Conservation (phyloP, 2,113 vertebrate species). For the Motacilla alba region DNA sequence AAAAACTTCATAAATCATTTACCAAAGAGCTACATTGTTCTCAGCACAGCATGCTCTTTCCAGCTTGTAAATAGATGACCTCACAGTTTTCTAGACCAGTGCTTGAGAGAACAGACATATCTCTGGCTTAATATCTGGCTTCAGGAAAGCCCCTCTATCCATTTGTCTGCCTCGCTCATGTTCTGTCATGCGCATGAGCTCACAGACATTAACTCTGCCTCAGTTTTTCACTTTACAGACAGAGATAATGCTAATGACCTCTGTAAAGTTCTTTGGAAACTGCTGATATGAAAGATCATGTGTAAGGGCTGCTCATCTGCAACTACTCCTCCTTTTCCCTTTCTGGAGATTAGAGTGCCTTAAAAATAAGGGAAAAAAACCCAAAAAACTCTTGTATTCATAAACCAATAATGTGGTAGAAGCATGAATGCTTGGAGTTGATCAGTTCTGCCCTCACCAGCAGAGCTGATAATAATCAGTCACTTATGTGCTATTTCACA, state of each 20-base stretch:
- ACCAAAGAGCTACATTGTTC: neutral
- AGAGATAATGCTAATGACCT: neutral
- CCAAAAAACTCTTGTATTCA: neutral
- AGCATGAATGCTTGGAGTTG: conserved; percentile 9
- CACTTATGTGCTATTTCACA: conserved; percentile 70
- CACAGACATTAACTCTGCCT: neutral
- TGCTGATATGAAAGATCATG: neutral
- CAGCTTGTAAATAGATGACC: neutral
- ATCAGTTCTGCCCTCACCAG: conserved; percentile 31
- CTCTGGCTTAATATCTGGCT: neutral
- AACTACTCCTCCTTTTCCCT: neutral
- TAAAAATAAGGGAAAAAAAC: conserved; percentile 2
- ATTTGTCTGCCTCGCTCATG: neutral
- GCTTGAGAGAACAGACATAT: neutral
- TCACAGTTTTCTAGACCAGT: neutral
- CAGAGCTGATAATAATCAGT: conserved; percentile 72
- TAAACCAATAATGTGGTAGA: conserved; percentile 20
- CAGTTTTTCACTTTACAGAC: neutral
- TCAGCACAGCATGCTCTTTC: neutral
- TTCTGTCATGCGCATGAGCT: neutral
- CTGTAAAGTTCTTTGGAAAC: neutral
- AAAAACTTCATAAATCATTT: neutral
- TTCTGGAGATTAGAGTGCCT: neutral
- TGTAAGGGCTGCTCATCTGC: neutral
- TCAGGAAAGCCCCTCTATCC: neutral